phyloP scores from a whole-genome alignment of 2,113 vertebrate species.

The Grantiella picta region DNA sequence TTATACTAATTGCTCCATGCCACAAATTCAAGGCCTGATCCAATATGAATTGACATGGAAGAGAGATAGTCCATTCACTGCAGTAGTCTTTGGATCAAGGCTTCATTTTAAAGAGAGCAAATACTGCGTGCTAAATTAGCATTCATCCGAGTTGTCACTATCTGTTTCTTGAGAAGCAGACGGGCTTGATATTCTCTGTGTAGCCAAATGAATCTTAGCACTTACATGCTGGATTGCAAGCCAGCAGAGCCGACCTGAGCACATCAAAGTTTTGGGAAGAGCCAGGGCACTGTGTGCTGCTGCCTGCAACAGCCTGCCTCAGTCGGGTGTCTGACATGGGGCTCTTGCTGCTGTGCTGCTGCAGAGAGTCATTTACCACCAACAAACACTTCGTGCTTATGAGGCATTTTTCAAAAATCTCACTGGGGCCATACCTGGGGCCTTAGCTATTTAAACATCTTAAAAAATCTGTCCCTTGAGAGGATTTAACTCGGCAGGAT shows the following conservation, averaged over 20 bases:
- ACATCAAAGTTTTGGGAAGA: not conserved
- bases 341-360: not conserved
- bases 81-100: not conserved
- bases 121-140: not conserved
- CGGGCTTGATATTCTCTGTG: not conserved
- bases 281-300: not conserved
- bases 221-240: not conserved
- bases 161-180: not conserved
- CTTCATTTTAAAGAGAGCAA: not conserved
- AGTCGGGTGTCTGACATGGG: fast-evolving
- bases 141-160: not conserved
- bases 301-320: not conserved
- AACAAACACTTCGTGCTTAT: constrained; percentile 1
- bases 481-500: constrained; percentile 37
- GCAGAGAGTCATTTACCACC: not conserved
- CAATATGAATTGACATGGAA: not conserved
- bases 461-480: constrained; percentile 45
- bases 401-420: constrained; percentile 40
- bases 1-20: constrained; percentile 29
- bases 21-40: not conserved
- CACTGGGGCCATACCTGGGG: constrained; percentile 2
- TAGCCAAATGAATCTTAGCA: not conserved
- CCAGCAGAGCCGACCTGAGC: not conserved
- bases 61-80: not conserved
- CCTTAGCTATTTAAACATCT: constrained; percentile 48